phyloP scores from a whole-genome alignment of 2,888 invertebrate species.

The Lasioglossum calceatum region DNA sequence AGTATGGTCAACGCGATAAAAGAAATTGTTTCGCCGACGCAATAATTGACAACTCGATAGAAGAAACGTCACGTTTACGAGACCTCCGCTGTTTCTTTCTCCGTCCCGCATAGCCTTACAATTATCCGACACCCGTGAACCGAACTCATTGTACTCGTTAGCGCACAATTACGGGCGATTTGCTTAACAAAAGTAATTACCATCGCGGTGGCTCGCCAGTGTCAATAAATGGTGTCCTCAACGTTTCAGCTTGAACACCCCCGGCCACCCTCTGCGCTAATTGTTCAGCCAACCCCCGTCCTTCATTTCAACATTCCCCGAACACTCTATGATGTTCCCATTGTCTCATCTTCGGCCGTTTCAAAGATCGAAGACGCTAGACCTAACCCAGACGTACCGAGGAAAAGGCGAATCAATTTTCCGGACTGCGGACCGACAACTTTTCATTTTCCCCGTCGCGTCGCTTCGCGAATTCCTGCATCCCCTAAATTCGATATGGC shows the following conservation, averaged over 20 bases:
- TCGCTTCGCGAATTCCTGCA: background rate
- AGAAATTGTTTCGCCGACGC: background rate
- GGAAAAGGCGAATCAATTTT: slow-evolving; percentile 15
- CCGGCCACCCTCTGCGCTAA: background rate
- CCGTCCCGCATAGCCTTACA: background rate
- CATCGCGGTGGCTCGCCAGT: slow-evolving; percentile 18
- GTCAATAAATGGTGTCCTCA: slow-evolving; percentile 34
- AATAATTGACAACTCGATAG: background rate
- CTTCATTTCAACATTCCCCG: background rate
- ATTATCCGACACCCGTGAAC: slow-evolving; percentile 25
- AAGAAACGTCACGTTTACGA: background rate
- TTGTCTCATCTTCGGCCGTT: background rate
- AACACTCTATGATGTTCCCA: background rate
- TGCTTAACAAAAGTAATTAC: slow-evolving; percentile 68
- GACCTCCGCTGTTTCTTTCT: background rate
- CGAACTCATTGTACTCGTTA: slow-evolving; percentile 44
- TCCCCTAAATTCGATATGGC: background rate
- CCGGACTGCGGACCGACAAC: background rate
- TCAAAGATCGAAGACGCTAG: slow-evolving; percentile 2
- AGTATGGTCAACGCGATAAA: background rate
- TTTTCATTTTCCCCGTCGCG: background rate
- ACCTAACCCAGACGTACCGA: background rate
- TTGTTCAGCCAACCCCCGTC: background rate
- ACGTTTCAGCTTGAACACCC: slow-evolving; percentile 19
- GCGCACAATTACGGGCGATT: slow-evolving; percentile 56